These are phyloP conservation scores for Calliopsis andreniformis DNA, from an alignment of 1,140 invertebrate genomes.

Conservation along the genomic window DNA sequence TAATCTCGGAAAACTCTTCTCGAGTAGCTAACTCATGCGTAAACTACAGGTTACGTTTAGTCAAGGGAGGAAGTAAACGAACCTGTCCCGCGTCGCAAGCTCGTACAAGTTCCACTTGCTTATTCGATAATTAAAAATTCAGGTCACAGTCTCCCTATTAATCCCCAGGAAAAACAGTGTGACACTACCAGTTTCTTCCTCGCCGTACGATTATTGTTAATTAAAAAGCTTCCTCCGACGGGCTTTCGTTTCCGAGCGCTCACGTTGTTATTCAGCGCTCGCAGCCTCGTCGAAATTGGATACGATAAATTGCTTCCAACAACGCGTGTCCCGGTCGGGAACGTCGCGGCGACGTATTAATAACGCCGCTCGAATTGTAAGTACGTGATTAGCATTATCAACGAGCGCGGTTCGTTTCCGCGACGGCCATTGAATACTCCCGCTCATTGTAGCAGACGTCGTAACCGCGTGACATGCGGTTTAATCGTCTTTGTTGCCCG, in stretches of 20 bases:
- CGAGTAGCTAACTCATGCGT: too few species aligned
- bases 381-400: slow-evolving; percentile 48
- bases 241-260: not conserved
- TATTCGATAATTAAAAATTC: too few species aligned
- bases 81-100: too few species aligned
- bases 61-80: too few species aligned
- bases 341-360: slow-evolving; percentile 33
- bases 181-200: not conserved
- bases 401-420: not conserved
- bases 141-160: too few species aligned
- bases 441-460: slow-evolving; percentile 42
- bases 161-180: not conserved
- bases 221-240: not conserved
- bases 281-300: slow-evolving; percentile 17
- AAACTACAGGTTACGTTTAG: too few species aligned
- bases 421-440: slow-evolving; percentile 32
- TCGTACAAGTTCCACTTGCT: too few species aligned
- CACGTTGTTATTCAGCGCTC: slow-evolving; percentile 15
- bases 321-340: slow-evolving; percentile 20
- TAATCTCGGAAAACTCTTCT: too few species aligned
- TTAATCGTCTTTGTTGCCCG: slow-evolving; percentile 58
- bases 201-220: slow-evolving; percentile 1
- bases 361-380: slow-evolving; percentile 35
- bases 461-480: slow-evolving; percentile 42
- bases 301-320: slow-evolving; percentile 33